Evolutionary conservation across 2,797 vertebrate species (phyloP).

Genomic region (Manis javanica): DNA sequence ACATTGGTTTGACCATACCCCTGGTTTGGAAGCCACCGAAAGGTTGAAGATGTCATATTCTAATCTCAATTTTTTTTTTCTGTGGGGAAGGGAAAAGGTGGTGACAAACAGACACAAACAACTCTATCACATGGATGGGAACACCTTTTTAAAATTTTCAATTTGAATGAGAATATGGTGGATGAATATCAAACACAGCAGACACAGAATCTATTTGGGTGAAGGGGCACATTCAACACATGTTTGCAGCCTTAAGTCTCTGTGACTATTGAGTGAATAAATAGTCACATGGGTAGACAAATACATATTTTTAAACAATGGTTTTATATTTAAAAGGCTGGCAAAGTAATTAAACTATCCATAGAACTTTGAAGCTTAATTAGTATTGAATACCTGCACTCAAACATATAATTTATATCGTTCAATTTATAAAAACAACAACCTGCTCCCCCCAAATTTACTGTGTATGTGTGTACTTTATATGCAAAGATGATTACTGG

Average conservation of each 20-base stretch:
- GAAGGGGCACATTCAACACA: conserved; percentile 87
- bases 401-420: neutral
- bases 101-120: conserved; percentile 74
- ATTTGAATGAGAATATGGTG: conserved; percentile 85
- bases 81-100: conserved; percentile 58
- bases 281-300: conserved; percentile 75
- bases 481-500: conserved; percentile 57
- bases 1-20: conserved; percentile 73
- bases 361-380: conserved; percentile 57
- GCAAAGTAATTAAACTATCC: conserved; percentile 67
- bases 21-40: conserved; percentile 81
- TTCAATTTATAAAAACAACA: conserved; percentile 47
- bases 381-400: conserved; percentile 40
- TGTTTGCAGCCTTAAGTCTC: conserved; percentile 85
- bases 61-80: conserved; percentile 82
- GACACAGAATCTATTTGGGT: conserved; percentile 88
- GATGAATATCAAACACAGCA: conserved; percentile 85
- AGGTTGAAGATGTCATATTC: conserved; percentile 69
- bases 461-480: conserved; percentile 77
- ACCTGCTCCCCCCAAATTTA: conserved; percentile 80
- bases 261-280: conserved; percentile 75
- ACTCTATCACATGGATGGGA: conserved; percentile 76
- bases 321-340: conserved; percentile 70
- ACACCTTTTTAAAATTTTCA: conserved; percentile 77
- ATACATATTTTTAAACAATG: conserved; percentile 2